Evolutionary conservation across 2,888 invertebrate genomes (phyloP).

Genomic region (Argyresthia goedartella): DNA sequence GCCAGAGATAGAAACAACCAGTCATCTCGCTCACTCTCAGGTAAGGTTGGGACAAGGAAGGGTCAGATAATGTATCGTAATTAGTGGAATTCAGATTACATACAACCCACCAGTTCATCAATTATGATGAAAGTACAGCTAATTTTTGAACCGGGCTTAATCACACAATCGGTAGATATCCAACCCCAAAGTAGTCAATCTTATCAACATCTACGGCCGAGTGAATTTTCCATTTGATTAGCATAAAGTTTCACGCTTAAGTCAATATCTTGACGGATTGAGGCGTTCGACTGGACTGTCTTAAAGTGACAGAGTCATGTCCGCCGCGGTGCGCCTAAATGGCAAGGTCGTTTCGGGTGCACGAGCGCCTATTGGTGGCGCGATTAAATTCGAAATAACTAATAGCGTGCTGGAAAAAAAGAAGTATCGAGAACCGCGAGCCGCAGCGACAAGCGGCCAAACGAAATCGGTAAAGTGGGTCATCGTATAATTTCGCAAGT

Average conservation of each 20-base stretch:
- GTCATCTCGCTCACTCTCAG: background rate
- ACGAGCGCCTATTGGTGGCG: slow-evolving; percentile 13
- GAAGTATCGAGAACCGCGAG: slow-evolving; percentile 34
- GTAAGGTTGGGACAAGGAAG: background rate
- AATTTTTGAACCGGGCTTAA: too few relatives aligned
- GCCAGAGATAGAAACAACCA: background rate
- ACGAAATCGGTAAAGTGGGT: slow-evolving; percentile 63
- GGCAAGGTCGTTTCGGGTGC: slow-evolving; percentile 25
- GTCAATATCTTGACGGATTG: background rate
- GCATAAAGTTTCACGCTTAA: background rate
- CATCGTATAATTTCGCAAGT: slow-evolving; percentile 68
- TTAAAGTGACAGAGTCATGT: slow-evolving; percentile 18
- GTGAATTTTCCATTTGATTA: background rate
- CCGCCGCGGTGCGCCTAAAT: slow-evolving; percentile 19
- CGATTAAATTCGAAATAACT: slow-evolving; percentile 23
- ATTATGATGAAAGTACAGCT: too few relatives aligned
- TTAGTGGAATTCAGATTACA: too few relatives aligned
- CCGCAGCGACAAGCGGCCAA: slow-evolving; percentile 47
- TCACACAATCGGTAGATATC: too few relatives aligned
- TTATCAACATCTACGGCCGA: background rate
- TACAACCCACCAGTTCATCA: too few relatives aligned
- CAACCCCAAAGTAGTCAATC: background rate
- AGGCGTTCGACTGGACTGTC: background rate
- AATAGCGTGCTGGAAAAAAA: slow-evolving; percentile 20
- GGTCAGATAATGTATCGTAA: background rate